phyloP scores from a whole-genome alignment of 2,113 vertebrate genomes.

The Prunella himalayana region DNA sequence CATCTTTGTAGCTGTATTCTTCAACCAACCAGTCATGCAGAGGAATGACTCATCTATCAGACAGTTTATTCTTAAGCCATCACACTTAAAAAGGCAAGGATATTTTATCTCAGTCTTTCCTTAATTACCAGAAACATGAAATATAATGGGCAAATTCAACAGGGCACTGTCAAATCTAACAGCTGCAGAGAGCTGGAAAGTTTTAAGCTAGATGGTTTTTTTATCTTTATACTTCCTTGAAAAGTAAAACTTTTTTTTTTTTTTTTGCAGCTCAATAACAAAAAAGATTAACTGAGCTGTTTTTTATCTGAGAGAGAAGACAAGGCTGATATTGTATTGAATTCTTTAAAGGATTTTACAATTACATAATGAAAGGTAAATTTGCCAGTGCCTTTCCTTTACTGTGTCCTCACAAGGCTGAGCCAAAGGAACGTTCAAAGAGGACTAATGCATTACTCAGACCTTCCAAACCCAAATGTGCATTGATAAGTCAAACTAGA shows the following conservation, averaged over 20 bases:
- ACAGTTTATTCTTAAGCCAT: background rate
- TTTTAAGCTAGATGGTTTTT: background rate
- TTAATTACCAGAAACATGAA: conserved; percentile 1
- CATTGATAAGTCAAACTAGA: background rate
- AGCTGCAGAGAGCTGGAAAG: background rate
- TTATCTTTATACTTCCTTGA: background rate
- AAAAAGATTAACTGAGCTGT: background rate
- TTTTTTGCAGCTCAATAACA: background rate
- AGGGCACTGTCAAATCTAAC: conserved; percentile 13
- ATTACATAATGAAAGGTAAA: background rate
- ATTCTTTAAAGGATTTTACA: background rate
- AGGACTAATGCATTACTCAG: background rate
- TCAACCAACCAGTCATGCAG: background rate
- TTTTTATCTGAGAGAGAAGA: background rate
- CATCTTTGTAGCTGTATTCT: background rate
- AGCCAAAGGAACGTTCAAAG: background rate
- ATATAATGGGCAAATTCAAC: background rate
- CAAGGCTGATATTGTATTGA: background rate
- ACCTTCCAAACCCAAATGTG: background rate
- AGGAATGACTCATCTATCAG: conserved; percentile 36
- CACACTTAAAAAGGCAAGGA: conserved; percentile 48
- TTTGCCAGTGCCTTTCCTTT: conserved; percentile 33
- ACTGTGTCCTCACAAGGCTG: conserved; percentile 3
- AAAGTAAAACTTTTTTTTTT: background rate
- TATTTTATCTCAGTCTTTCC: background rate